Base-by-base conservation (phyloP, 2,797 vertebrate genomes). In the Onychomys arenicola region DNA sequence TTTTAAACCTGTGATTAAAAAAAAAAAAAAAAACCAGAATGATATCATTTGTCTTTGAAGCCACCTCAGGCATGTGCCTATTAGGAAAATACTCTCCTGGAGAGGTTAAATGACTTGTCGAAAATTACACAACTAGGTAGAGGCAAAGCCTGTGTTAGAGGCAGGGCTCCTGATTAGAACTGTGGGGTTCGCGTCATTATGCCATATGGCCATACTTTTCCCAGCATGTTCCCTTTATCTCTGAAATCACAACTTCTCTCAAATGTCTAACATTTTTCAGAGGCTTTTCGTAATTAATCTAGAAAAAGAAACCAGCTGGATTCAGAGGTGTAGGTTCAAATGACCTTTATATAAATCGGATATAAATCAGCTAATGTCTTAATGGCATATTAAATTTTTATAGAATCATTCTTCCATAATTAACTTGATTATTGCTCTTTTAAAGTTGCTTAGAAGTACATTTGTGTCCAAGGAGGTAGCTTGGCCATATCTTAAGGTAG, bases 181-280 rank as follows among this genome's bases (percentile, higher is more conserved):
- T 3, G 63, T 85, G 59, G 93, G 89, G 63, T 65, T 89, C 17
- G 4, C 65, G 81, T 80, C 95, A 93, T 92, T 94, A 95, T 12
- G 57, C 92, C 69, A 61, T 2, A 83, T 7, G 52, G 86, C 81
- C 93, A 83, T 34, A 93, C 93, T 96, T 94, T 97, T 73, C 95
- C 96, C 96, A 98, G 95, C 85, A 4, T 37, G 95, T 3, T 89
- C 69, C 90, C 86, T 97, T 98, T 93, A 83, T 95, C 90, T 96
- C 75, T n/a, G 32, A 97, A 96, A 97, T 96, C 95, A 97, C 90
- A 96, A 92, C 94, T 94, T 94, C 95, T 92, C 93, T 98, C 95
- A 95, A 91, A 96, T 6, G 69, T 67, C 96, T 96, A 96, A 94
- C 92, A 92, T 95, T 95, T 97, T 92, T 89, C 81, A 96, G 71